Percentiles rank a stretch among this genome's conserved stretches.
Conservation (phyloP, 2,888 invertebrate genomes). For the Drosophila nr. perissopoda region DNA sequence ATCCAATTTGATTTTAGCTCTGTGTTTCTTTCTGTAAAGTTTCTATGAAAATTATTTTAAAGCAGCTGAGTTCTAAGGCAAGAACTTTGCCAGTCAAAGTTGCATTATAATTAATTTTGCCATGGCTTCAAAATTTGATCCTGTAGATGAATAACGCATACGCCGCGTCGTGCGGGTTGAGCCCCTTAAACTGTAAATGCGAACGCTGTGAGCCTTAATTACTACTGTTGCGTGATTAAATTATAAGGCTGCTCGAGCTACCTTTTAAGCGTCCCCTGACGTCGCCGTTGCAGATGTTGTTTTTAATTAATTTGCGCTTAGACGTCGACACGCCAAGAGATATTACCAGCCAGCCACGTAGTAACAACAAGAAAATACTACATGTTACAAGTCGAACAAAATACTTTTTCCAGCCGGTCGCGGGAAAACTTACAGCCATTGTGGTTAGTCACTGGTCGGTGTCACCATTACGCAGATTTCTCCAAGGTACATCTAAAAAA, state of each 20-base stretch:
- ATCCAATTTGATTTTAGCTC: background rate
- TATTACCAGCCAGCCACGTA: conserved; percentile 38
- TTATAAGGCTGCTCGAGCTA: conserved; percentile 45
- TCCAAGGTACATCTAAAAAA: conserved; percentile 52
- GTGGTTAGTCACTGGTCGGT: conserved; percentile 24
- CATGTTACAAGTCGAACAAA: conserved; percentile 19
- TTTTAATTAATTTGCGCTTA: conserved; percentile 70
- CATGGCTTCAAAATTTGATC: conserved; percentile 36
- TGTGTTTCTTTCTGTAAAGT: background rate
- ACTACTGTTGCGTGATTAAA: conserved; percentile 54
- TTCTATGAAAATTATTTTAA: background rate
- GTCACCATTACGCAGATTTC: conserved; percentile 66
- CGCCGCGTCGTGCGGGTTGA: conserved; percentile 25
- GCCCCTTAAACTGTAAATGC: conserved; percentile 12
- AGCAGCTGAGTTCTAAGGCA: background rate
- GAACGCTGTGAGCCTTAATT: conserved; percentile 39
- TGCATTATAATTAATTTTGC: conserved; percentile 50
- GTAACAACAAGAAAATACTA: conserved; percentile 8
- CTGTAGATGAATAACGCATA: conserved; percentile 53
- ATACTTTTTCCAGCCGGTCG: conserved; percentile 16
- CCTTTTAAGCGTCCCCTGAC: conserved; percentile 28
- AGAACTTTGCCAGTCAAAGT: conserved; percentile 34
- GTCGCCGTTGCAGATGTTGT: conserved; percentile 50
- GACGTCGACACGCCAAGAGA: conserved; percentile 48
- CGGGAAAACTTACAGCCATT: conserved; percentile 49